Conservation (phyloP, 2,797 vertebrate species). For the Malurus leucopterus region DNA sequence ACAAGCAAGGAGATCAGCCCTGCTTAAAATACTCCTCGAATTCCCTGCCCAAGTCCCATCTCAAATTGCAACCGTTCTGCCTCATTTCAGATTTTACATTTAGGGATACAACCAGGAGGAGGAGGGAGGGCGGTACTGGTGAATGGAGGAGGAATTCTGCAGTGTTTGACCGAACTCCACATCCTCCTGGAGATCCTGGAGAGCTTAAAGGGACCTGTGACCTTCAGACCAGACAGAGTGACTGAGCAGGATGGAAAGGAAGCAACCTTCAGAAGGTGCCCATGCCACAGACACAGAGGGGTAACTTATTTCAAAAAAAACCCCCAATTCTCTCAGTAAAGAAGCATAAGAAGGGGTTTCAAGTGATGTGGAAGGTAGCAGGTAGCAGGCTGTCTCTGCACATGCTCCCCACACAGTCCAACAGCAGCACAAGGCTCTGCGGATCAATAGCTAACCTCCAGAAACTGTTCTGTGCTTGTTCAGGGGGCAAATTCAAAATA, state of each 20-base stretch:
- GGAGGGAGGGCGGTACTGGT: neutral
- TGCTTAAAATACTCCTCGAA: fast-evolving
- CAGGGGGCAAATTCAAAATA: neutral
- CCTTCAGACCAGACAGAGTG: neutral
- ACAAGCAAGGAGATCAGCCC: fast-evolving
- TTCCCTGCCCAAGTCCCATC: neutral
- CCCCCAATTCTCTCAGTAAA: neutral
- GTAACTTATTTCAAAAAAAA: neutral
- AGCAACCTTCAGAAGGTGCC: neutral
- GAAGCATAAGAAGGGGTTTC: neutral
- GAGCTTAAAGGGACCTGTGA: neutral
- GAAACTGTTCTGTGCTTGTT: neutral
- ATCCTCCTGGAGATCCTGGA: neutral
- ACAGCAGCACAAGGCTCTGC: neutral
- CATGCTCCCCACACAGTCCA: neutral
- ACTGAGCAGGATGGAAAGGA: neutral
- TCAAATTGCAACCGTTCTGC: fast-evolving
- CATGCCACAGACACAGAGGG: neutral
- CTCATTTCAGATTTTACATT: neutral
- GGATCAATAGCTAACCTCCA: neutral
- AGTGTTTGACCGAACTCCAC: neutral
- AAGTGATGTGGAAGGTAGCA: neutral
- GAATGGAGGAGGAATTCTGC: neutral
- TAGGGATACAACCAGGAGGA: neutral
- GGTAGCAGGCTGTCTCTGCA: neutral